Percentiles rank a stretch among this genome's conserved stretches.
These are phyloP conservation scores for Drosophila paranaensis DNA, from an alignment of 2,888 invertebrate species.

Conservation along the genomic window DNA sequence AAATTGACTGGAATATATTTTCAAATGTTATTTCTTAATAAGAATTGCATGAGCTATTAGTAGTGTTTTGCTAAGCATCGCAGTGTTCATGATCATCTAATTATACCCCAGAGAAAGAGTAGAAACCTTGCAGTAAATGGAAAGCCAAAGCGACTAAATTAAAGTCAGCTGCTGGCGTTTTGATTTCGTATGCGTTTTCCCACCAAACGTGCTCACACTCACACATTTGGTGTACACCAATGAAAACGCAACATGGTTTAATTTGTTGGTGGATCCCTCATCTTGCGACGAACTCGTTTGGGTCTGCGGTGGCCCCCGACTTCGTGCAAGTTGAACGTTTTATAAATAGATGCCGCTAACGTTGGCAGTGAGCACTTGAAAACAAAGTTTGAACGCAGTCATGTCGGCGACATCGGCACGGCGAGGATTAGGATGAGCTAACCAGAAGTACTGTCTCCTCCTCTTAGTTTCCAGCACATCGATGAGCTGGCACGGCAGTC, in stretches of 20 bases:
- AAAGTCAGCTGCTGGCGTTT: slow-evolving; percentile 38
- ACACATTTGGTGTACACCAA: slow-evolving; percentile 13
- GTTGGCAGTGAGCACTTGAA: slow-evolving; percentile 72
- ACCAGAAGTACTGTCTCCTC: slow-evolving; percentile 18
- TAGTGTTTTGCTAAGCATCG: slow-evolving; percentile 12
- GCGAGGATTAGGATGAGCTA: slow-evolving; percentile 36
- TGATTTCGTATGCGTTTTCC: slow-evolving; percentile 66
- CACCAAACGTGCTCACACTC: slow-evolving; percentile 27
- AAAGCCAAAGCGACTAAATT: slow-evolving; percentile 62
- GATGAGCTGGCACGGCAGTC: slow-evolving; percentile 83
- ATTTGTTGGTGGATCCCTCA: slow-evolving; percentile 65
- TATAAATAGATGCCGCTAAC: slow-evolving; percentile 81
- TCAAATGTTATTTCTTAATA: not conserved
- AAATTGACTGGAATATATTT: no score
- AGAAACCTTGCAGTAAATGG: slow-evolving; percentile 60
- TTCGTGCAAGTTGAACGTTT: slow-evolving; percentile 57
- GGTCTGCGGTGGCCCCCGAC: slow-evolving; percentile 30
- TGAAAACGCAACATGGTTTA: slow-evolving; percentile 48
- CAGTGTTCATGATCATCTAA: slow-evolving; percentile 56
- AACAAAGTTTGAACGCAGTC: slow-evolving; percentile 63
- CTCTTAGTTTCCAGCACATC: slow-evolving; percentile 81
- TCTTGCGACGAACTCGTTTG: slow-evolving; percentile 64
- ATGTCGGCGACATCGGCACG: slow-evolving; percentile 44
- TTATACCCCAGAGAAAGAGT: slow-evolving; percentile 53
- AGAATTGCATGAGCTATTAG: slow-evolving; percentile 14